Percentiles rank a stretch among this genome's conserved stretches.
phyloP scores from a whole-genome alignment of 2,888 invertebrate species.

The Hirtodrosophila confusa region DNA sequence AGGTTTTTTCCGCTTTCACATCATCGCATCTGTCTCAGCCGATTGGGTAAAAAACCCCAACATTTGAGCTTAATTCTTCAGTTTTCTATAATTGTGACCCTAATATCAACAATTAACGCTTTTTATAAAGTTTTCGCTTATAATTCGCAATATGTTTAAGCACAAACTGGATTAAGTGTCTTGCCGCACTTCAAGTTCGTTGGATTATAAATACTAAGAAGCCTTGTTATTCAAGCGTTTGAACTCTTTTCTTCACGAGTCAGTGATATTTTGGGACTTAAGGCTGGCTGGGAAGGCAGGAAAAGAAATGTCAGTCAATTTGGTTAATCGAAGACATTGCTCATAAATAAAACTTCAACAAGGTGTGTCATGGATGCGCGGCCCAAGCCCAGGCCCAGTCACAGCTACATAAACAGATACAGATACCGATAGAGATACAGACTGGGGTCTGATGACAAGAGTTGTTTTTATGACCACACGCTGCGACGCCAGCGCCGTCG shows the following conservation, averaged over 20 bases:
- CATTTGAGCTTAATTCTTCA: no score
- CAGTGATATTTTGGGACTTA: neutral
- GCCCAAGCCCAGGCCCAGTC: conserved; percentile 2
- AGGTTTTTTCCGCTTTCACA: no score
- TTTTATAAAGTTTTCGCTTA: no score
- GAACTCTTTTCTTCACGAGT: neutral
- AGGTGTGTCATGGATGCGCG: conserved; percentile 64
- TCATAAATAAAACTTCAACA: conserved; percentile 51
- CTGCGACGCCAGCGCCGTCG: conserved; percentile 37
- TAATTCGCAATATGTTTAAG: no score
- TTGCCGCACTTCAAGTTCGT: no score
- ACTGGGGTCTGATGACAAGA: conserved; percentile 43
- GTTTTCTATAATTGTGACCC: no score
- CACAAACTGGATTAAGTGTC: no score
- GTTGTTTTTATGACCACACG: conserved; percentile 61
- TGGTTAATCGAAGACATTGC: conserved; percentile 69
- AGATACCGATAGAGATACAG: conserved; percentile 7
- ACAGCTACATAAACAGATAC: neutral
- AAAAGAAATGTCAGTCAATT: conserved; percentile 58
- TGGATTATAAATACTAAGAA: no score
- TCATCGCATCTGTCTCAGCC: no score
- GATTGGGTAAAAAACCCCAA: no score
- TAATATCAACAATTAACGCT: no score
- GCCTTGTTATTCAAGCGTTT: neutral
- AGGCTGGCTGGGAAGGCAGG: neutral